These are phyloP conservation scores for Rhopalosiphum padi DNA, from an alignment of 1,140 invertebrate genomes.

Conservation along the genomic window DNA sequence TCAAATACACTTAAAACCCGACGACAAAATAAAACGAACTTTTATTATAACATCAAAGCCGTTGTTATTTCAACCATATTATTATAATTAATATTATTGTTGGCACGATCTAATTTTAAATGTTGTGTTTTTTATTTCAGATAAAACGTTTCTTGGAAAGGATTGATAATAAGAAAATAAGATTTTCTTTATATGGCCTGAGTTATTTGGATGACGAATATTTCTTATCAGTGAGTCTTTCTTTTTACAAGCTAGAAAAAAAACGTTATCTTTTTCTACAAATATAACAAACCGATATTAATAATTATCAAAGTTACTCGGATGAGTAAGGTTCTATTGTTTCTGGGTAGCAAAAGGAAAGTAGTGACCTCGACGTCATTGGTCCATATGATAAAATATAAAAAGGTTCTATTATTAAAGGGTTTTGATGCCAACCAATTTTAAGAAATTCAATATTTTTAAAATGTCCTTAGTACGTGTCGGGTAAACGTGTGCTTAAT, in stretches of 20 bases:
- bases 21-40: no score
- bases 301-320: not conserved
- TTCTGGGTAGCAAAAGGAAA: not conserved
- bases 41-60: not conserved
- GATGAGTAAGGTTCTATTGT: not conserved
- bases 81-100: not conserved
- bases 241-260: not conserved
- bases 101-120: not conserved
- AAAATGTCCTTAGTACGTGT: not conserved
- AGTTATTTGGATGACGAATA: constrained; percentile 53
- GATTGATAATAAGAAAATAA: constrained; percentile 50
- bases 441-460: not conserved
- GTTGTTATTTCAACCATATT: not conserved
- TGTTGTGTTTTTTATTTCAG: constrained; percentile 33
- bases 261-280: not conserved
- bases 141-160: constrained; percentile 53
- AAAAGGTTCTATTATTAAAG: not conserved
- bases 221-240: constrained; percentile 56
- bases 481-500: not conserved
- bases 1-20: not conserved
- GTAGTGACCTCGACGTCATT: not conserved
- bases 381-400: not conserved
- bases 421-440: not conserved
- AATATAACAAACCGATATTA: not conserved
- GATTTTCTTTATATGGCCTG: constrained; percentile 51